A percentile compares a stretch with the other conserved stretches of the same genome.
phyloP scores from a whole-genome alignment of 2,888 invertebrate species.

The Lymantria monacha region DNA sequence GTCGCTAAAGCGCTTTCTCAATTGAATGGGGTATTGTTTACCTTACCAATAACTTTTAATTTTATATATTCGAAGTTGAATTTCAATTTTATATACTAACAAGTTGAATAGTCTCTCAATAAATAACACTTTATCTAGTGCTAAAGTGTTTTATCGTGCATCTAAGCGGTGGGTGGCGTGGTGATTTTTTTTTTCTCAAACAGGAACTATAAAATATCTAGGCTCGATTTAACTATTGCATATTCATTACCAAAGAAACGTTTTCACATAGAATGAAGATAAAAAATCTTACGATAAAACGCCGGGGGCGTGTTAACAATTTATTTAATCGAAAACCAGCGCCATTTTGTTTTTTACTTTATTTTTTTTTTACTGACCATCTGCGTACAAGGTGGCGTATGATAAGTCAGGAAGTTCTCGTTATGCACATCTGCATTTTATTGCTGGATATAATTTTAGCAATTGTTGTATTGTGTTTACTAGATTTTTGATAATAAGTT shows the following conservation, averaged over 20 bases:
- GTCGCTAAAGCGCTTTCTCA: slow-evolving; percentile 41
- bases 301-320: slow-evolving; percentile 66
- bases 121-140: slow-evolving; percentile 36
- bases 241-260: slow-evolving; percentile 54
- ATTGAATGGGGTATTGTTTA: slow-evolving; percentile 62
- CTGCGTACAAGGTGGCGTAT: slow-evolving; percentile 69
- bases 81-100: slow-evolving; percentile 33
- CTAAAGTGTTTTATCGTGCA: slow-evolving; percentile 34
- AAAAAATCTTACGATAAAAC: slow-evolving; percentile 56
- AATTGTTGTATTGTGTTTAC: slow-evolving; percentile 7
- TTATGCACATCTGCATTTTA: slow-evolving; percentile 33
- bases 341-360: slow-evolving; percentile 36
- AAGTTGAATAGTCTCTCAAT: slow-evolving; percentile 26
- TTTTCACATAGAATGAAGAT: slow-evolving; percentile 66
- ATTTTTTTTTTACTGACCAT: slow-evolving; percentile 44
- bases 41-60: slow-evolving; percentile 49
- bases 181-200: slow-evolving; percentile 42
- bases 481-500: slow-evolving; percentile 3
- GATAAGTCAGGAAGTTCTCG: slow-evolving; percentile 59
- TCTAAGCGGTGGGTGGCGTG: slow-evolving; percentile 54
- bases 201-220: slow-evolving; percentile 65
- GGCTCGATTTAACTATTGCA: slow-evolving; percentile 57
- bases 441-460: slow-evolving; percentile 21
- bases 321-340: slow-evolving; percentile 63
- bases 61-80: slow-evolving; percentile 45